A percentile compares a stretch with the other conserved stretches of the same genome.
phyloP scores from a whole-genome alignment of 2,113 vertebrate genomes.

The Tiliqua scincoides region DNA sequence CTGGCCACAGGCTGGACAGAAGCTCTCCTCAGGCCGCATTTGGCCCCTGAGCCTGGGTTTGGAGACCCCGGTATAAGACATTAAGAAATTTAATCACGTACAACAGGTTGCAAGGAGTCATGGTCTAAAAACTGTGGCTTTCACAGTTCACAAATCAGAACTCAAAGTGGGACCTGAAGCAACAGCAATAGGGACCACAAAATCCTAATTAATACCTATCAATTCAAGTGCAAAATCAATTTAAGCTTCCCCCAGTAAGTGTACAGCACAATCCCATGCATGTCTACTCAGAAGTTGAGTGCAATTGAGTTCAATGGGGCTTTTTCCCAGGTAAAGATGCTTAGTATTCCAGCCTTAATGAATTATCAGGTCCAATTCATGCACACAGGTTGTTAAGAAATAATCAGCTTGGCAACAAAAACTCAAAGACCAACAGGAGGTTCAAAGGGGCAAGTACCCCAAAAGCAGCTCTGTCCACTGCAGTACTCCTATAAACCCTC shows the following conservation, averaged over 20 bases:
- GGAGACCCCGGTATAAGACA: too few species aligned
- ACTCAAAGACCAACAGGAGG: background rate
- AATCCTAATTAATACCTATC: rapidly evolving
- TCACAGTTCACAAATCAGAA: constrained; percentile 1
- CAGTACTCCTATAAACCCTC: background rate
- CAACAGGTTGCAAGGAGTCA: background rate
- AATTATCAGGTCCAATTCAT: background rate
- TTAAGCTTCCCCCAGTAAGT: too few species aligned
- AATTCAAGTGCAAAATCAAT: background rate
- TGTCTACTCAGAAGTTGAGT: too few species aligned
- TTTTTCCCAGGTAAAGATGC: too few species aligned
- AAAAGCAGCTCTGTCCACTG: background rate
- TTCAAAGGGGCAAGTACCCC: background rate
- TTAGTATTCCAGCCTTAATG: too few species aligned
- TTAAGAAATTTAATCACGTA: too few species aligned
- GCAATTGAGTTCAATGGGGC: too few species aligned
- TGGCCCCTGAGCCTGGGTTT: too few species aligned
- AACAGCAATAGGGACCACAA: background rate
- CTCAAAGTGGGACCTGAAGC: background rate
- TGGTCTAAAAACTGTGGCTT: background rate
- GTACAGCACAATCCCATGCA: too few species aligned
- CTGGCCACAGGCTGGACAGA: too few species aligned
- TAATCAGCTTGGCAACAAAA: background rate
- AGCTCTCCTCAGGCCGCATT: too few species aligned
- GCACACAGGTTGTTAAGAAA: background rate